These are phyloP conservation scores for Malthinus seriepunctatus DNA, from an alignment of 2,888 invertebrate genomes.

Conservation along the genomic window DNA sequence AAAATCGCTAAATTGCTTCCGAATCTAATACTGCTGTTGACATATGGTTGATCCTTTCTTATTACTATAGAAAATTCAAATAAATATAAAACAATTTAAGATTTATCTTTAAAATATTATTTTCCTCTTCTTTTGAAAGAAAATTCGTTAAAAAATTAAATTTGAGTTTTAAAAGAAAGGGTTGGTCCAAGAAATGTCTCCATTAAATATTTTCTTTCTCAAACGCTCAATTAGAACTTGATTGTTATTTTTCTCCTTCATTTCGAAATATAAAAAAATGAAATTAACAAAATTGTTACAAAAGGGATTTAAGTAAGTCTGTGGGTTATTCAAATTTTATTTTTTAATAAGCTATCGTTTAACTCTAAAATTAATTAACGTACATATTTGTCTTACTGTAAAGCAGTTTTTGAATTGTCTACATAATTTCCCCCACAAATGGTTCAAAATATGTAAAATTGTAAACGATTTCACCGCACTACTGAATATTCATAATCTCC, in stretches of 20 bases:
- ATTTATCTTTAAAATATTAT: neutral
- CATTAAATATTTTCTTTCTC: conserved; percentile 27
- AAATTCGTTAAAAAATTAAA: conserved; percentile 16
- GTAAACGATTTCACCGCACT: conserved; percentile 41
- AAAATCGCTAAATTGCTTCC: conserved; percentile 42
- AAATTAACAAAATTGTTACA: conserved; percentile 15
- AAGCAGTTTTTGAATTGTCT: conserved; percentile 27
- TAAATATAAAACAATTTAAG: neutral
- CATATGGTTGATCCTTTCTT: conserved; percentile 38
- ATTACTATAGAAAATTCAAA: conserved; percentile 34
- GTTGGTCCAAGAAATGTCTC: conserved; percentile 16
- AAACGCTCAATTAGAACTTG: conserved; percentile 28
- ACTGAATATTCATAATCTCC: conserved; percentile 45
- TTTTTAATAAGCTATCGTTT: too few relatives aligned
- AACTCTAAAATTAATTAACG: neutral
- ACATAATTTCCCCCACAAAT: conserved; percentile 38
- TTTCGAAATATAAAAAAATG: conserved; percentile 9
- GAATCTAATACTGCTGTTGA: conserved; percentile 44
- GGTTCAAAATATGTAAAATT: conserved; percentile 47
- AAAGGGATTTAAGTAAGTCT: too few relatives aligned
- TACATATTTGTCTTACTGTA: conserved; percentile 14
- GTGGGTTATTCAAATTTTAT: too few relatives aligned
- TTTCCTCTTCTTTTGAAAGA: neutral
- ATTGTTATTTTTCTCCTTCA: conserved; percentile 25
- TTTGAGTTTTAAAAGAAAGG: conserved; percentile 16